Base-by-base conservation (phyloP, 2,113 vertebrate species). In the Salvelinus namaycush region DNA sequence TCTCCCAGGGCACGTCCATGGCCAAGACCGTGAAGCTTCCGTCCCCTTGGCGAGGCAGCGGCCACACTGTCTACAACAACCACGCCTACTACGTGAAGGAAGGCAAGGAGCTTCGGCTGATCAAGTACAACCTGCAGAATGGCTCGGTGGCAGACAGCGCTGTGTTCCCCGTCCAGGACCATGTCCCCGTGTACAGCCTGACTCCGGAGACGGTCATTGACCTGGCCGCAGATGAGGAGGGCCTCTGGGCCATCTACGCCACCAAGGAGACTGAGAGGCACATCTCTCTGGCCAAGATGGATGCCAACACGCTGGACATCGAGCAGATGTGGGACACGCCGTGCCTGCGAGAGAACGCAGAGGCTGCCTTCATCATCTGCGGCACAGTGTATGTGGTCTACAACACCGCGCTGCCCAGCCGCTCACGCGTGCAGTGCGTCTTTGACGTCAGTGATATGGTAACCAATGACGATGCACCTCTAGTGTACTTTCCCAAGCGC, bases 241-340 rank as follows among this genome's bases (percentile, higher is more conserved):
- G 97, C 20, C 94, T 99, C n/a, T 99, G 97, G 98, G 96, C 94
- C 29, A 92, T 99, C 82, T 99, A 97, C 0, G 95, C 96, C 85
- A 97, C 96, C 9, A 92, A 49, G 70, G 95, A 97, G 70, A 95
- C 95, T 0, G 95, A 97, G 80, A 93, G 90, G 79, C 92, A 97
- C 88, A 92, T 99, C 80, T 96, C 95, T 80, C 76, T 99, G 86
- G 97, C 97, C 62, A 99, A 99, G 89, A 84, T 99, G 87, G 96
- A 99, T 78, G 90, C 94, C 6, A 81, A 77, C 79, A 95, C 95
- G 0, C 91, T 99, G 88, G 95, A 95, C 82, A 94, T 97, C 0
- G 96, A 97, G 90, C 96, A 99, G 86, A 97, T 95, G 93, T 99
- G 97, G 97, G 97, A 99, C 84, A 97, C 98, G 0, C 95, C 95